Evolutionary conservation across 2,888 invertebrate genomes (phyloP), one percentile per base, ranked within the genome.

Genomic region (Tinea pellionella): DNA sequence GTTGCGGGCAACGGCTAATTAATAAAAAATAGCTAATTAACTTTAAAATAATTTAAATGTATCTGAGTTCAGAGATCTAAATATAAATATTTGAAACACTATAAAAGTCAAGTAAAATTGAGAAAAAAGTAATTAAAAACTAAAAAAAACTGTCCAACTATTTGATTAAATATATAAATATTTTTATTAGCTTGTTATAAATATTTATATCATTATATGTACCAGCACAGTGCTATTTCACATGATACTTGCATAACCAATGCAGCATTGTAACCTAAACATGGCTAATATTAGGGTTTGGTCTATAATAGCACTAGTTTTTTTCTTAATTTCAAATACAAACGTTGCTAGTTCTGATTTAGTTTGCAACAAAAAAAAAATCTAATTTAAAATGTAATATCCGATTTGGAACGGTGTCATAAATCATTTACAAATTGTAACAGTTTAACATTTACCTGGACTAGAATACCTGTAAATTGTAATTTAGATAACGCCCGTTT

Each of bases 351-450:
- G 19, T 55, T 6, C 29, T n/a, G 51, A n/a, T 2, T 16, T 51
- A 24, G 55, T 19, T 24, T 9, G n/a, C 11, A 55, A 53, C 12
- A 53, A 53, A 53, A 15, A 15, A 18, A 19, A 55, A 55, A 24
- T 24, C 19, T 19, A 15, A 47, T 24, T 19, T 18, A 16, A 16
- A 24, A 57, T 9, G 24, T 55, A 55, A 57, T 57, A 32, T 57
- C 57, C 57, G 30, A 57, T 57, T 57, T 57, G 57, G 57, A 57
- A 32, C 11, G 6, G 19, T 57, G 15, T 32, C 8, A 57, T 57
- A 57, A 57, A 57, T 57, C 57, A 57, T 32, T 57, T 15, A 57
- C 57, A 57, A 57, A 57, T 57, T 57, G 57, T 57, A 57, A 2
- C 57, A 57, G 2, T 55, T 24, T 18, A 24, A 19, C 55, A 29